A percentile compares a stretch with the other conserved stretches of the same genome.
Evolutionary conservation across 2,113 vertebrate genomes (phyloP).

Genomic region (Bubo scandiacus): DNA sequence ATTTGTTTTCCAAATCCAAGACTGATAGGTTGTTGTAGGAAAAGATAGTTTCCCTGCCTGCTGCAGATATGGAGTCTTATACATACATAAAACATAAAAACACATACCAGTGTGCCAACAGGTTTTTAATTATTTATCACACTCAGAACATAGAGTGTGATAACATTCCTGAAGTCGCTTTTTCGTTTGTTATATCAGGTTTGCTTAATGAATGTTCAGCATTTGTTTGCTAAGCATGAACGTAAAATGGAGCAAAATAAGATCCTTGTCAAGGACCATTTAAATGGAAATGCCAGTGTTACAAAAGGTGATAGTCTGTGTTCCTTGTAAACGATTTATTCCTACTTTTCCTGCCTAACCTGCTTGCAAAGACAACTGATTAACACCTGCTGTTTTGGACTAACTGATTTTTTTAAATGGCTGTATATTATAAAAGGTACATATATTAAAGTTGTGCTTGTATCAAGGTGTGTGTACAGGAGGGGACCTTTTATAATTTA

Average conservation of each 20-base stretch:
- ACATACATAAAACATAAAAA: conserved; percentile 59
- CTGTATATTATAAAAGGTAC: not conserved
- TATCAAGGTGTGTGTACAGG: not conserved
- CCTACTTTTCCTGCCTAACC: not conserved
- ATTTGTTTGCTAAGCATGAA: conserved; percentile 49
- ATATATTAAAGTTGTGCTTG: not conserved
- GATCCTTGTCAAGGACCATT: conserved; percentile 44
- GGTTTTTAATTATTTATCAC: conserved; percentile 70
- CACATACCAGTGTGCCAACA: conserved; percentile 27
- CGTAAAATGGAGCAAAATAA: conserved; percentile 33
- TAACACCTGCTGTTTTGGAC: not conserved
- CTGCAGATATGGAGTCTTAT: conserved; percentile 29
- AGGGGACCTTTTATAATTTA: not conserved
- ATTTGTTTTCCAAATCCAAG: not conserved
- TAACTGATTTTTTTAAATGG: not conserved
- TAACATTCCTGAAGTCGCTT: conserved; percentile 13
- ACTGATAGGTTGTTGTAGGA: not conserved
- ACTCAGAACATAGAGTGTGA: not conserved
- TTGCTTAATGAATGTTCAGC: conserved; percentile 24
- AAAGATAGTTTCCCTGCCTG: conserved; percentile 3
- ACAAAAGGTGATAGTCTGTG: not conserved
- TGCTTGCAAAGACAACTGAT: not conserved
- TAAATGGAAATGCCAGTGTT: conserved; percentile 36
- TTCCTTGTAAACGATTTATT: not conserved
- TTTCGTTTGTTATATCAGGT: not conserved